These are phyloP conservation scores for Hydra vulgaris DNA, from an alignment of 30 jellyfish, hydroid and myxozoan genomes.

Conservation along the genomic window DNA sequence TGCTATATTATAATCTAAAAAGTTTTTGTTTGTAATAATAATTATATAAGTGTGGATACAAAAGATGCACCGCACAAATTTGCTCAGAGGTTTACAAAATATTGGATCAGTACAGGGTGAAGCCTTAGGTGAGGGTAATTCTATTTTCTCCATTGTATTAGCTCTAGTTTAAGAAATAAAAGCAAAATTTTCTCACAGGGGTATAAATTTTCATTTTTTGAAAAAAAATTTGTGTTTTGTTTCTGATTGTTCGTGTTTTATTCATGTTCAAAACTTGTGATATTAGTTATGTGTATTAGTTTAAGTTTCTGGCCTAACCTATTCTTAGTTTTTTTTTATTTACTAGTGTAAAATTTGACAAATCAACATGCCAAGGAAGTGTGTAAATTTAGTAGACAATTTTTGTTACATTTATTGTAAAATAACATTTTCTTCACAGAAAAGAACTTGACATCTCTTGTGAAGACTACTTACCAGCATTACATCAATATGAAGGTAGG, in stretches of 20 bases:
- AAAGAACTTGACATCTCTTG: neutral
- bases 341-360: neutral
- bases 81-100: no score
- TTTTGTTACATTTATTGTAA: neutral
- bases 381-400: neutral
- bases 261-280: neutral
- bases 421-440: neutral
- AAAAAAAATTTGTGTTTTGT: neutral
- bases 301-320: neutral
- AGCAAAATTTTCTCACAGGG: no score
- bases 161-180: no score
- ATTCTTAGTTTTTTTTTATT: neutral
- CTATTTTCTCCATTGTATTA: no score
- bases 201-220: no score
- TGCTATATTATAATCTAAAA: no score
- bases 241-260: neutral
- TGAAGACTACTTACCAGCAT: neutral
- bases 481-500: neutral
- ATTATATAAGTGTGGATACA: no score
- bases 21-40: no score
- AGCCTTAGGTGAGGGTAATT: no score
- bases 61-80: no score
- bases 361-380: neutral
- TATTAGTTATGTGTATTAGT: no score
- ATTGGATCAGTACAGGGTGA: no score